Conservation (phyloP, 2,113 vertebrate species). For the Diadophis punctatus region DNA sequence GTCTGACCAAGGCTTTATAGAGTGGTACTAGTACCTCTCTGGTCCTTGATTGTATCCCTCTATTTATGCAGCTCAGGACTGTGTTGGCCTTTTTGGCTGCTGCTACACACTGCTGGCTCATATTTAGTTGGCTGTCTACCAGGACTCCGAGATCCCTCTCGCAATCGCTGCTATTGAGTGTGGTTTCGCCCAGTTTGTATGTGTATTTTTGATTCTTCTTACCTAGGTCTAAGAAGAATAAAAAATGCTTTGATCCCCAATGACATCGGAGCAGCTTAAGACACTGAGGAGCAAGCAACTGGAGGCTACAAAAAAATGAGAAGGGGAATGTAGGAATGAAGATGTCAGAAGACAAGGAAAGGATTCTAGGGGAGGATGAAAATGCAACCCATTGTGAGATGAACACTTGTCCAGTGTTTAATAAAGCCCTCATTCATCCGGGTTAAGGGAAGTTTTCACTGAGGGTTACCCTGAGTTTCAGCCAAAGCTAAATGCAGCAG, state of each 20-base stretch:
- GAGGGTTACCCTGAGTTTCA: constrained; percentile 6
- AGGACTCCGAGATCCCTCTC: too few relatives aligned
- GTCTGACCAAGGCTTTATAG: too few relatives aligned
- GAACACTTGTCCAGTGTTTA: not conserved
- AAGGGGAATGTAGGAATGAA: not conserved
- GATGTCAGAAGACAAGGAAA: constrained; percentile 4
- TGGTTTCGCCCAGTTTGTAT: too few relatives aligned
- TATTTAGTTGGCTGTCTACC: too few relatives aligned
- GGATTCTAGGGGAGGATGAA: not conserved
- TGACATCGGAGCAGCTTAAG: not conserved
- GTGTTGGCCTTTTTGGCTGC: too few relatives aligned
- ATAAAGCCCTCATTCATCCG: constrained; percentile 5
- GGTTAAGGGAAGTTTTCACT: constrained; percentile 14
- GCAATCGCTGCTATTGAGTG: too few relatives aligned
- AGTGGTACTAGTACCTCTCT: too few relatives aligned
- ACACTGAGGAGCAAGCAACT: not conserved
- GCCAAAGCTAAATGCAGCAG: not conserved
- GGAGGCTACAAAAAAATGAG: not conserved
- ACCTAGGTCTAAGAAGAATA: too few relatives aligned
- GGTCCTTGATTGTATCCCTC: too few relatives aligned
- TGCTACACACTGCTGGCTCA: too few relatives aligned
- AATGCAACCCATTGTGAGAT: not conserved
- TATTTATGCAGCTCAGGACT: too few relatives aligned
- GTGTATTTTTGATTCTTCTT: too few relatives aligned
- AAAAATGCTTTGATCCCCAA: not conserved